Evolutionary conservation across 2,797 vertebrate genomes (phyloP).

Genomic region (Gallinago solitaria): DNA sequence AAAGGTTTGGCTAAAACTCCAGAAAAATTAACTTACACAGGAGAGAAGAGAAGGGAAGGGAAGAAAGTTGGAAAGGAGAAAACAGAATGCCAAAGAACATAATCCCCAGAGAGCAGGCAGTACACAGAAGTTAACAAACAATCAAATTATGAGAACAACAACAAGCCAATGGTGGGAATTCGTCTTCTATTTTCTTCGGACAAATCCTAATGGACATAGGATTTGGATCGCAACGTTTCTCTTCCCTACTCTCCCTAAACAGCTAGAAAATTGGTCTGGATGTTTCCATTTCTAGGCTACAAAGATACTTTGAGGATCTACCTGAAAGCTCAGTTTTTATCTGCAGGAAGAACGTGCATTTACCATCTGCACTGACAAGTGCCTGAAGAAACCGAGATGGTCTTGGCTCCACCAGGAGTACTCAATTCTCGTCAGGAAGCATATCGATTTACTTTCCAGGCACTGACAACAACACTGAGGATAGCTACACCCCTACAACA

Average conservation of each 20-base stretch:
- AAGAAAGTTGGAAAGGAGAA: not conserved
- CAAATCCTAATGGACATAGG: not conserved
- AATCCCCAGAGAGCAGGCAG: not conserved
- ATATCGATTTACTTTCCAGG: not conserved
- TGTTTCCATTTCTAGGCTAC: not conserved
- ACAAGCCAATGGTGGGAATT: not conserved
- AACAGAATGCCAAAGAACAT: not conserved
- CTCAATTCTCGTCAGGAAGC: accelerated
- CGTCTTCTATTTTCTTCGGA: not conserved
- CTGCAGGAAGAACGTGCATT: not conserved
- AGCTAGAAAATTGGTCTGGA: not conserved
- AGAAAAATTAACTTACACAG: not conserved
- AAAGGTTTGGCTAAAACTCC: not conserved
- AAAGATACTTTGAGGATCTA: not conserved
- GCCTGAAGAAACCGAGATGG: not conserved
- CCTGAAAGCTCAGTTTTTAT: not conserved
- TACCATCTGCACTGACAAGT: not conserved
- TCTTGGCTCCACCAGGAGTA: not conserved
- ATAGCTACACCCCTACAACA: not conserved
- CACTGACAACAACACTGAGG: not conserved
- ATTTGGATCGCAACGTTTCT: not conserved
- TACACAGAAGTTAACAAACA: not conserved
- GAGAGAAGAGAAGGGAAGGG: not conserved
- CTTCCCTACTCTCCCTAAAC: not conserved
- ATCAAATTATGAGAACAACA: not conserved